A percentile compares a stretch with the other conserved stretches of the same genome.
Conservation (phyloP, 2,113 vertebrate genomes). For the Corydoras maculifer region DNA sequence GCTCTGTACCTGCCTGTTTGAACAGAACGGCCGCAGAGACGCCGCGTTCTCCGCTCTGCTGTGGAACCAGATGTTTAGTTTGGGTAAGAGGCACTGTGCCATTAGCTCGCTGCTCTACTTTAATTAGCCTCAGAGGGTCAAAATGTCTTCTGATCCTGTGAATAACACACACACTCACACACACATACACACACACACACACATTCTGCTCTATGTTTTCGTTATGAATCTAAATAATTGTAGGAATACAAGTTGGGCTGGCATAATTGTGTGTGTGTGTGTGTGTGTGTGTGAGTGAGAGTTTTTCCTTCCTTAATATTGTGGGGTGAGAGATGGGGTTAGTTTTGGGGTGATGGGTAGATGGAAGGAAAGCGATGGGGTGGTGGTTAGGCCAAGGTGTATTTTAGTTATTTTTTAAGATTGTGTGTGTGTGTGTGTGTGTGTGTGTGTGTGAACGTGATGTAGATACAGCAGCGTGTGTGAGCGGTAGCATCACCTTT, state of each 20-base stretch:
- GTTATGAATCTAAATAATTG: background rate
- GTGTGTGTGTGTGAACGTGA: background rate
- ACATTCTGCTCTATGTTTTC: background rate
- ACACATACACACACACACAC: background rate
- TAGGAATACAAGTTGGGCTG: background rate
- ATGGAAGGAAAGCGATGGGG: too few relatives aligned
- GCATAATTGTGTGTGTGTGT: background rate
- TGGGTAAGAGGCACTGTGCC: constrained; percentile 19
- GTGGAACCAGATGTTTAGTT: constrained; percentile 29
- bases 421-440: background rate
- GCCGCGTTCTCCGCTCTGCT: constrained; percentile 1
- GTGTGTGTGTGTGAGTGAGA: background rate
- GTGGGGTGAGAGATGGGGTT: too few relatives aligned
- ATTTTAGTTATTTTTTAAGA: too few relatives aligned
- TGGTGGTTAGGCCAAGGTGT: too few relatives aligned
- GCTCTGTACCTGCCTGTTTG: background rate
- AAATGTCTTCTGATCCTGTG: constrained; percentile 20
- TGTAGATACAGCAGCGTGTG: constrained; percentile 2
- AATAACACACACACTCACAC: constrained; percentile 1
- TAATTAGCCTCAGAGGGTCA: constrained; percentile 44
- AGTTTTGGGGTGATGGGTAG: too few relatives aligned
- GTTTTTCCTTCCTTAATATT: too few relatives aligned
- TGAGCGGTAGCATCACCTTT: constrained; percentile 17
- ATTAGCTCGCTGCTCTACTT: constrained; percentile 28
- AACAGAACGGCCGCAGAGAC: background rate